These are phyloP conservation scores for Periophthalmus magnuspinnatus DNA, from an alignment of 2,797 vertebrate species.

Conservation along the genomic window DNA sequence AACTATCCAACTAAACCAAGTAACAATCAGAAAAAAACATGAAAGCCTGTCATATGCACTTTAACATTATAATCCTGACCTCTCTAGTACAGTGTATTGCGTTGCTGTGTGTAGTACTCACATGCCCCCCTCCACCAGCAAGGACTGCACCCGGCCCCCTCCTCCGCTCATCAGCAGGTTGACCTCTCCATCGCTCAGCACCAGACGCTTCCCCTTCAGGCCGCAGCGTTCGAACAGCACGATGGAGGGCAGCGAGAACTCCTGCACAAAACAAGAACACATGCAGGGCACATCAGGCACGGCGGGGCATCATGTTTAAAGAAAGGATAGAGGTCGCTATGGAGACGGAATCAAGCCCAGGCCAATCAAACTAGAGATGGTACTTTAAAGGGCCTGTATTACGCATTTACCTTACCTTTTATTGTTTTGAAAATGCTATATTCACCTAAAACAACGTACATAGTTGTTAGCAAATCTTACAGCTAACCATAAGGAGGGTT, in stretches of 20 bases:
- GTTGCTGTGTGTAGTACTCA: conserved; percentile 72
- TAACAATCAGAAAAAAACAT: no score
- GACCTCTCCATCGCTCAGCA: conserved; percentile 80
- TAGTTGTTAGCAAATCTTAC: no score
- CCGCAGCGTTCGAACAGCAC: conserved; percentile 83
- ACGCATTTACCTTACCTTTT: no score
- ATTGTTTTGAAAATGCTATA: no score
- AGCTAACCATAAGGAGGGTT: no score
- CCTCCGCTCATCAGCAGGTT: conserved; percentile 86
- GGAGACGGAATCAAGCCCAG: conserved; percentile 43
- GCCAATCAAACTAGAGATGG: no score
- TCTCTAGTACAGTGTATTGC: no score
- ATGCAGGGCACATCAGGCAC: neutral
- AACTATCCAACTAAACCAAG: no score
- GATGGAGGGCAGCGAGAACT: conserved; percentile 88
- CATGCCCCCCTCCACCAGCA: conserved; percentile 87
- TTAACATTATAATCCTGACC: no score
- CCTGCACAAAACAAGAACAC: conserved; percentile 65
- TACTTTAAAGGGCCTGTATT: no score
- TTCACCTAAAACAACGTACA: no score
- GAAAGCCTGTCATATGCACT: no score
- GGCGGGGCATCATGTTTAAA: conserved; percentile 12
- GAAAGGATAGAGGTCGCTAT: conserved; percentile 33
- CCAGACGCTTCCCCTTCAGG: conserved; percentile 87
- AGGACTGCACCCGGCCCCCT: conserved; percentile 81